Evolutionary conservation across 2,888 invertebrate species (phyloP), one percentile per base, ranked within the genome.

Genomic region (Temnothorax unifasciatus): DNA sequence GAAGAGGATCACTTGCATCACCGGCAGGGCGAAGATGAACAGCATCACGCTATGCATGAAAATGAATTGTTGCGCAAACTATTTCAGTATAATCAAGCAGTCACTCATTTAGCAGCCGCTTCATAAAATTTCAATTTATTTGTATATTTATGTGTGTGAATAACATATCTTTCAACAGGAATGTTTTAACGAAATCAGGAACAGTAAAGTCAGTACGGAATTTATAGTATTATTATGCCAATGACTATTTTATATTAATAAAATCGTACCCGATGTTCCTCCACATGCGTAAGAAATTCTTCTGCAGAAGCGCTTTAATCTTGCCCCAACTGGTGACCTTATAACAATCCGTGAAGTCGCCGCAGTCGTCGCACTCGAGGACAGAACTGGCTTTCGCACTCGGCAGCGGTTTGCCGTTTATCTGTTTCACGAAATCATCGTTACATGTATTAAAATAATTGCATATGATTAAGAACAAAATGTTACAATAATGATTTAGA

Each of bases 11-110:
- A 99, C 98, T 95, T 99, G 98, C 97, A 99, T 97, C 44, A 98
- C 98, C n/a, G 99, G 99, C 92, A 99, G 95, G 52, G 98, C 98
- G 95, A 99, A 99, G 93, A 99, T 98, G 95, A 99, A 99, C 93
- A 98, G 95, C 97, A 99, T 98, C 86, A 99, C 98, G 63, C 96
- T 96, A 92, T 3, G 52, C 63, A 54, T 9, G 66, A 38, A 57
- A 6, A 52, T 69, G 13, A 50, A 52, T 29, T 44, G 21, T 69
- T 75, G 9, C 3, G 15, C 5, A 9, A 21, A 2, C 21, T 25
- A 63, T 47, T 74, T 2, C 5, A 9, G 3, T 2, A 57, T 11
- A 73, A 25, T 74, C 25, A 38, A 11, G 9, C 38, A 25, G 11
- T 0, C 52, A n/a, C 13, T 21, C 29, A 8, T 52, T 52, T 34